Evolutionary conservation across 2,797 vertebrate species (phyloP), one percentile per base, ranked within the genome.

Genomic region (Uromys caudimaculatus): DNA sequence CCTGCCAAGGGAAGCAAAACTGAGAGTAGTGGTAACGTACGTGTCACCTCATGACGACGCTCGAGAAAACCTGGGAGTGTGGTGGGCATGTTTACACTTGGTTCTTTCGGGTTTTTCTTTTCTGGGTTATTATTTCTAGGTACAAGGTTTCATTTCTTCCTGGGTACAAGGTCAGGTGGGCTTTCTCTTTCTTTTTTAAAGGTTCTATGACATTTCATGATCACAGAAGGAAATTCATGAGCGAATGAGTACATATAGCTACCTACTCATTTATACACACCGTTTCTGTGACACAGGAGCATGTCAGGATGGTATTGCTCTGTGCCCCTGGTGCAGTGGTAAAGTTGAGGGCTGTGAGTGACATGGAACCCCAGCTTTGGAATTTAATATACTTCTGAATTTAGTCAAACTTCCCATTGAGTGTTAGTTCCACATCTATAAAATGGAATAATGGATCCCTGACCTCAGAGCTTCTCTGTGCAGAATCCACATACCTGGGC

Each of bases 1-100:
- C 81, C 83, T 87, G 86, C 69, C 85, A 94, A 93, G 62, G 82
- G 89, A 77, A 64, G 54, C 79, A 95, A 90, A 97, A 90, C 81
- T 89, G 23, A 81, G 52, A 75, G 58, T 83, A n/a, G 38, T 71
- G 19, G 62, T 84, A 29, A 87, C 96, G 88, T 81, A 50, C 69
- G 91, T 87, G 52, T 94, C 83, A 82, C 29, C 71, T 78, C 71
- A 81, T 75, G 62, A 95, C 94, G 95, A 79, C 93, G 52, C 56
- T 73, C 69, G 23, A 50, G 32, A 92, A 87, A 93, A 87, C 56
- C 38, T 77, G 8, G 8, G 32, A n/a, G 2, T 69, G 78, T 85
- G 56, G 9, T 17, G 73, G 12, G 9, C 44, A 67, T 76, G 29
- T 85, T 60, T 96, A 93, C 44, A 38, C 32, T 93, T 12, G 41